Conservation (phyloP, 2,113 vertebrate species). For the Triplophysa siluroides region DNA sequence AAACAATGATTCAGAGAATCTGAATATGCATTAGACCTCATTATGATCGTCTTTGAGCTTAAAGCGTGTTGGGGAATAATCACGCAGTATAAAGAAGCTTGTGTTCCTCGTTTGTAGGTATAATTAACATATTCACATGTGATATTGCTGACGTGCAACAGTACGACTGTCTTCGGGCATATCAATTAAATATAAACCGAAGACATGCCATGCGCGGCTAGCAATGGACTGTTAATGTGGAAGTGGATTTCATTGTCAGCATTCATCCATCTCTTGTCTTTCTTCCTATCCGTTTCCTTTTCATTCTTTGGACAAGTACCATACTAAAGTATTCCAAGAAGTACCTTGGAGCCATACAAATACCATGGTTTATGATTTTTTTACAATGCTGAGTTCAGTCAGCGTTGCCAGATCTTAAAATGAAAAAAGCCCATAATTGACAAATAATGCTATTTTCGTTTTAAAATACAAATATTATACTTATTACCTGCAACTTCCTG, state of each 20-base stretch:
- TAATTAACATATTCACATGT: conserved; percentile 27
- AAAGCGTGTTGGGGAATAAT: conserved; percentile 2
- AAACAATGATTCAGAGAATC: conserved; percentile 11
- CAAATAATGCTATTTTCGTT: no score
- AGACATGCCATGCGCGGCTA: not conserved
- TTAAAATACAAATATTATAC: no score
- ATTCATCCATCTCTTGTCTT: not conserved
- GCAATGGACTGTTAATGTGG: not conserved
- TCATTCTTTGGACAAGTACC: not conserved
- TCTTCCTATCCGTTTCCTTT: not conserved
- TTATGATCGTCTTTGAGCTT: conserved; percentile 22
- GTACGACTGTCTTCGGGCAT: not conserved
- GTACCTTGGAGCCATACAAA: no score
- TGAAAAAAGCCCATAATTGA: no score
- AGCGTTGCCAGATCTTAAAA: no score
- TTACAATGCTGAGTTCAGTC: no score
- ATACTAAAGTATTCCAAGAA: no score
- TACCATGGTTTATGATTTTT: no score
- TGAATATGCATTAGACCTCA: conserved; percentile 29
- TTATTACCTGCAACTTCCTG: no score
- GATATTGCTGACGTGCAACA: not conserved
- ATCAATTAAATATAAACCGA: conserved; percentile 18
- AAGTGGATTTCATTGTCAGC: not conserved
- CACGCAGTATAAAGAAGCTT: conserved; percentile 7
- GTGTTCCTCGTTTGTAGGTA: conserved; percentile 31